A percentile compares a stretch with the other conserved stretches of the same genome.
phyloP scores from a whole-genome alignment of 2,797 vertebrate genomes.

The Dallia pectoralis region DNA sequence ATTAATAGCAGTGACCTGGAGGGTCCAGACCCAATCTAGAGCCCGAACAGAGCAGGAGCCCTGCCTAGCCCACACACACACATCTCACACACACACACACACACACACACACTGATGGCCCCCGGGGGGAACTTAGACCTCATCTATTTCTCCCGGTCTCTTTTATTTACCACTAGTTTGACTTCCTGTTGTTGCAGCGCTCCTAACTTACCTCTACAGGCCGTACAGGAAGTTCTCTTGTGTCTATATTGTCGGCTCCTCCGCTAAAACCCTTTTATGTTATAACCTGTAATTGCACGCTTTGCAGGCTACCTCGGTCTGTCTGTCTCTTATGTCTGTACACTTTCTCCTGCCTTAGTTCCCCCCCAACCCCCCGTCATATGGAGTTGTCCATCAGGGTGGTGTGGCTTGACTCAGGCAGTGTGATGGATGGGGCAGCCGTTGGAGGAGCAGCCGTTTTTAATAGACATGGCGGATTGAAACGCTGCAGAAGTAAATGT shows the following conservation, averaged over 20 bases:
- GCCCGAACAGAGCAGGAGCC: conserved; percentile 36
- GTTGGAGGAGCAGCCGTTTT: conserved; percentile 72
- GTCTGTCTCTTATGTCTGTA: conserved; percentile 33
- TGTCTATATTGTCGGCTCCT: conserved; percentile 37
- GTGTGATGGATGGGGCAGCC: conserved; percentile 76
- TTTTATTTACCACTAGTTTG: conserved; percentile 55
- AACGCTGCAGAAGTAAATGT: conserved; percentile 79
- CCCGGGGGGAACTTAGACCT: conserved; percentile 28
- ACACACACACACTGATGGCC: conserved; percentile 20
- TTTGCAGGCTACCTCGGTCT: conserved; percentile 14
- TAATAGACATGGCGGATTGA: conserved; percentile 81
- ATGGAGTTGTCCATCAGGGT: conserved; percentile 65
- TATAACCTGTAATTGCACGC: conserved; percentile 7
- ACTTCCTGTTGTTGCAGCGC: conserved; percentile 49
- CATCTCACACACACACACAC: conserved; percentile 27
- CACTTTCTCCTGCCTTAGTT: conserved; percentile 26
- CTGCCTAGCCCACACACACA: conserved; percentile 42
- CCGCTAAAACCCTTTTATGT: background rate
- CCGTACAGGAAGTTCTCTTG: conserved; percentile 50
- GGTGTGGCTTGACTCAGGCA: conserved; percentile 41
- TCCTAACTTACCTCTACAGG: conserved; percentile 14
- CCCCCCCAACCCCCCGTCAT: conserved; percentile 48
- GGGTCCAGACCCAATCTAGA: conserved; percentile 41
- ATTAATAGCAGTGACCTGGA: conserved; percentile 64
- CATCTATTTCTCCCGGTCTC: conserved; percentile 49